Evolutionary conservation across 2,888 invertebrate genomes (phyloP).

Genomic region (Pristionchus entomophagus): DNA sequence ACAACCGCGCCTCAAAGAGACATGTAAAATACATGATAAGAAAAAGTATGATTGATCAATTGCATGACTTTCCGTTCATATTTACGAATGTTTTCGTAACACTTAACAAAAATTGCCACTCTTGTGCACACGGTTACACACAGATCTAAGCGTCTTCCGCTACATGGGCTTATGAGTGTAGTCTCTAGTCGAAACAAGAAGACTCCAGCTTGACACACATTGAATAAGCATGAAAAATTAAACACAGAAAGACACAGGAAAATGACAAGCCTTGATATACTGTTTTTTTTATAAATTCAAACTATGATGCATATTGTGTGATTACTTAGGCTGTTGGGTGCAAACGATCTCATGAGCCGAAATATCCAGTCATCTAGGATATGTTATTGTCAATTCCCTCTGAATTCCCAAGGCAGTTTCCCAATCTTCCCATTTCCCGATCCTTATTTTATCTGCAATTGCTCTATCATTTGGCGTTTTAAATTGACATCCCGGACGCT

Average conservation of each 20-base stretch:
- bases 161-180: not conserved
- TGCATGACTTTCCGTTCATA: not conserved
- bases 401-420: no score
- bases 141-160: not conserved
- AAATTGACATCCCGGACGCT: no score
- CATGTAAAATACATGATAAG: not conserved
- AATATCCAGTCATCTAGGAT: no score
- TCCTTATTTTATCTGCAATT: not conserved
- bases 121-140: not conserved
- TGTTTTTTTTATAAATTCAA: not conserved
- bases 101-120: not conserved
- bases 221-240: not conserved
- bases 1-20: not conserved
- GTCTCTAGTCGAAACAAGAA: not conserved
- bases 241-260: not conserved
- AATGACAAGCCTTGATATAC: not conserved
- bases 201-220: not conserved
- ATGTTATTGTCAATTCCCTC: no score
- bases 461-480: no score
- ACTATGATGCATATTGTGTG: not conserved
- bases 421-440: no score
- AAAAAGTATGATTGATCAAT: not conserved
- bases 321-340: not conserved
- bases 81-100: no score
- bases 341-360: not conserved